Evolutionary conservation across 2,888 invertebrate species (phyloP), one percentile per base, ranked within the genome.

Genomic region (Octodonta nipae): DNA sequence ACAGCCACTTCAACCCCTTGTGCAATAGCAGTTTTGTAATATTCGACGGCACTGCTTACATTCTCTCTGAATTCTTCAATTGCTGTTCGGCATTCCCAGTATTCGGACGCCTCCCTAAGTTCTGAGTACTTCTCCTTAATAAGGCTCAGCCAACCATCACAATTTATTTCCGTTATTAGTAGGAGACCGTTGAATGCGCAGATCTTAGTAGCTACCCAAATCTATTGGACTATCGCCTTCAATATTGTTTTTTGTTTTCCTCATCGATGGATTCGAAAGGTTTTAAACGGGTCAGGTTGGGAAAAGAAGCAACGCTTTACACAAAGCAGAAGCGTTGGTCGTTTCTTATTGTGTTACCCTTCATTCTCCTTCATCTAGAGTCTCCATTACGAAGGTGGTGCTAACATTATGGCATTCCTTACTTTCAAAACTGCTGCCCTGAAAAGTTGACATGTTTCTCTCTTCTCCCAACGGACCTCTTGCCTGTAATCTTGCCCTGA

Each of bases 51-150:
- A 7, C 64, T 61, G 1, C 65, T 62, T 22, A 72, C 52, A 47
- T 74, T 67, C 0, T 71, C 72, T 0, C 67, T 46, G 0, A 57
- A 41, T 49, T 71, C 69, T 47, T 73, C 73, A 0, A 73, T 50
- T 0, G 68, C 68, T 0, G 73, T 73, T 2, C 70, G 52, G 35
- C 73, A 73, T 49, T 73, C 73, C 73, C 74, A 74, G 49, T 73
- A 73, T 1, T 64, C 59, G 0, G 70, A 65, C 1, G 56, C 54
- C 3, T 64, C 53, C 0, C 61, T 60, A 0, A 68, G 60, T 0
- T 49, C 30, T 0, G 60, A 58, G 40, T 63, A 69, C 1, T 65
- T 58, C 2, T 61, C 56, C 1, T 65, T 55, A n/a, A 73, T 62
- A 0, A 66, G 59, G 0, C 65, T 61, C 2, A 73, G 51, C 70